These are phyloP conservation scores for Ptychadena robeensis DNA, from an alignment of 2,797 vertebrate genomes.

Conservation along the genomic window DNA sequence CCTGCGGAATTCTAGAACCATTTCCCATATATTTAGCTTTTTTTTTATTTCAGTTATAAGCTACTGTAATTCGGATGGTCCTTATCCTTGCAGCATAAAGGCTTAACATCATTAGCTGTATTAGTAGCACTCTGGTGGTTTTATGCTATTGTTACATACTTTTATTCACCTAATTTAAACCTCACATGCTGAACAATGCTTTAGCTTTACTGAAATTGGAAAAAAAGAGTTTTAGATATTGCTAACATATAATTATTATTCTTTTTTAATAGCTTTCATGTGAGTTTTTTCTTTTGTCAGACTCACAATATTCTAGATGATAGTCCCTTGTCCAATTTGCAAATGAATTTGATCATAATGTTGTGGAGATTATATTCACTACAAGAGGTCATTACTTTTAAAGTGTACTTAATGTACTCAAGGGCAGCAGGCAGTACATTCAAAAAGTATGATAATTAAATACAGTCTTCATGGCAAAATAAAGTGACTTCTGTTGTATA, in stretches of 20 bases:
- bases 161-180: conserved; percentile 60
- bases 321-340: conserved; percentile 67
- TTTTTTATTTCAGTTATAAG: conserved; percentile 31
- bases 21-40: conserved; percentile 35
- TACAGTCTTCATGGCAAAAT: neutral
- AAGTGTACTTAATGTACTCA: conserved; percentile 65
- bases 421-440: conserved; percentile 63
- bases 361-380: conserved; percentile 64
- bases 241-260: conserved; percentile 68
- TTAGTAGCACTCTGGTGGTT: conserved; percentile 42
- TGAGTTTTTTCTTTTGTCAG: conserved; percentile 63
- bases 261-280: conserved; percentile 62
- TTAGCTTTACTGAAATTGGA: conserved; percentile 62
- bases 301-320: conserved; percentile 64
- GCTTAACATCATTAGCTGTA: conserved; percentile 32
- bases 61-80: conserved; percentile 18
- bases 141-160: conserved; percentile 42
- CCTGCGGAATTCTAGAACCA: conserved; percentile 13
- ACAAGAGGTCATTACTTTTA: conserved; percentile 65
- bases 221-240: conserved; percentile 66
- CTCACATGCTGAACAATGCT: conserved; percentile 60
- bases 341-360: conserved; percentile 67
- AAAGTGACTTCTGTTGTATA: conserved; percentile 7
- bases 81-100: conserved; percentile 33
- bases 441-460: conserved; percentile 60